Evolutionary conservation across 53 echinoderm and acorn worm species (phyloP).

Genomic region (Stichopus horrens): DNA sequence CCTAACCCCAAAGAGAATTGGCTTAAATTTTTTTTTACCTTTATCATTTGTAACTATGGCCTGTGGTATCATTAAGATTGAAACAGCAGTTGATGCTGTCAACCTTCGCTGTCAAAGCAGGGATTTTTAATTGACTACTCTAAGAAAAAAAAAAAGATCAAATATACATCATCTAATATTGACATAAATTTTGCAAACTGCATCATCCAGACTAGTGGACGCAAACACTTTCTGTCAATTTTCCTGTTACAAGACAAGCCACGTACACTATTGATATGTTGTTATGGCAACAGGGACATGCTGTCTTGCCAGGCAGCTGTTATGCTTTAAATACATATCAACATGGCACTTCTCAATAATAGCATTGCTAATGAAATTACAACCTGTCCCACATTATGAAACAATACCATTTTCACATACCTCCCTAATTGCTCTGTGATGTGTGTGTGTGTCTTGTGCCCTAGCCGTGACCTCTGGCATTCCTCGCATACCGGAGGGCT

Average conservation of each 20-base stretch:
- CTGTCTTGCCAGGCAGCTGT: slow-evolving; percentile 2
- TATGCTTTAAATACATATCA: slow-evolving; percentile 24
- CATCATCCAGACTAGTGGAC: no score
- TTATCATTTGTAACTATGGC: no score
- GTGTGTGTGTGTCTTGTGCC: slow-evolving; percentile 14
- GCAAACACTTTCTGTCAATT: no score
- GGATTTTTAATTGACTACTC: no score
- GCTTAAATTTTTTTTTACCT: no score
- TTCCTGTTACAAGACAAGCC: background rate
- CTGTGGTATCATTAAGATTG: no score
- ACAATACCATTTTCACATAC: slow-evolving; percentile 2
- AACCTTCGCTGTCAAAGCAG: no score
- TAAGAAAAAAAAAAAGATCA: no score
- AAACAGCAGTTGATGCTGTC: no score
- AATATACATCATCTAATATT: no score
- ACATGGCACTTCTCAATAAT: background rate
- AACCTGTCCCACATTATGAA: slow-evolving; percentile 18
- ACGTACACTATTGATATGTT: slow-evolving; percentile 2
- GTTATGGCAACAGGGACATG: background rate
- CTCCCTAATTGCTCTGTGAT: slow-evolving; percentile 4
- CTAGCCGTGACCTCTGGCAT: background rate
- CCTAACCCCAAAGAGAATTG: no score
- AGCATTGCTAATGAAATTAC: background rate
- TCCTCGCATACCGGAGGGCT: slow-evolving; percentile 10
- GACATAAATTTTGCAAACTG: no score